Percentiles rank a stretch among this genome's conserved stretches.
phyloP scores from a whole-genome alignment of 2,888 invertebrate genomes.

The Phengaris alcon region DNA sequence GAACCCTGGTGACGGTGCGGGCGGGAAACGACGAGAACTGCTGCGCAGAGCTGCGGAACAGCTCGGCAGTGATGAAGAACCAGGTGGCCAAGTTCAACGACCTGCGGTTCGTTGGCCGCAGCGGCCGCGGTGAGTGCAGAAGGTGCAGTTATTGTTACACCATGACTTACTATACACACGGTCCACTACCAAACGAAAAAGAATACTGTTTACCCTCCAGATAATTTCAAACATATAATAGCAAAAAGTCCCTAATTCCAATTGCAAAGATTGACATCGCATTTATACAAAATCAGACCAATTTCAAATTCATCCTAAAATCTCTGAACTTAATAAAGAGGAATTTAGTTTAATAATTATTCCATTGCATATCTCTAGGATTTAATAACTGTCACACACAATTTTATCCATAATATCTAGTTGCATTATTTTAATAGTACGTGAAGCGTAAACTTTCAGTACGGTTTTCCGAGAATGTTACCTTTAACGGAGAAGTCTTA shows the following conservation, averaged over 20 bases:
- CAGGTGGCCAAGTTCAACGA: conserved; percentile 99
- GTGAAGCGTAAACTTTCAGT: too few relatives aligned
- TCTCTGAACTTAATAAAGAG: neutral
- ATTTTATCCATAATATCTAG: too few relatives aligned
- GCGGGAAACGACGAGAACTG: conserved; percentile 99
- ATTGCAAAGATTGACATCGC: neutral
- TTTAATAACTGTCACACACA: too few relatives aligned
- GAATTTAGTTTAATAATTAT: too few relatives aligned
- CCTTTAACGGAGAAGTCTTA: too few relatives aligned
- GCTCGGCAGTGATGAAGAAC: conserved; percentile 97
- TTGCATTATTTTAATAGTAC: too few relatives aligned
- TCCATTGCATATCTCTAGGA: too few relatives aligned
- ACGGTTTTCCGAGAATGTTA: too few relatives aligned
- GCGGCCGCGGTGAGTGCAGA: conserved; percentile 95
- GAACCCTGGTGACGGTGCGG: conserved; percentile 95
- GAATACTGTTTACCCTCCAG: neutral
- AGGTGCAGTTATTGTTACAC: conserved; percentile 71
- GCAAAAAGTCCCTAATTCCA: neutral
- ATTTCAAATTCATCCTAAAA: neutral
- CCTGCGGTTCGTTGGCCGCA: conserved; percentile 97
- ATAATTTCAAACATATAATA: neutral
- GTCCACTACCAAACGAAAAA: neutral
- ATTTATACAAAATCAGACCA: neutral
- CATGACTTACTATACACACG: conserved; percentile 31
- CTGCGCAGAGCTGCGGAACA: conserved; percentile 96